Conservation (phyloP, 2,797 vertebrate species). For the Pelodytes ibericus region DNA sequence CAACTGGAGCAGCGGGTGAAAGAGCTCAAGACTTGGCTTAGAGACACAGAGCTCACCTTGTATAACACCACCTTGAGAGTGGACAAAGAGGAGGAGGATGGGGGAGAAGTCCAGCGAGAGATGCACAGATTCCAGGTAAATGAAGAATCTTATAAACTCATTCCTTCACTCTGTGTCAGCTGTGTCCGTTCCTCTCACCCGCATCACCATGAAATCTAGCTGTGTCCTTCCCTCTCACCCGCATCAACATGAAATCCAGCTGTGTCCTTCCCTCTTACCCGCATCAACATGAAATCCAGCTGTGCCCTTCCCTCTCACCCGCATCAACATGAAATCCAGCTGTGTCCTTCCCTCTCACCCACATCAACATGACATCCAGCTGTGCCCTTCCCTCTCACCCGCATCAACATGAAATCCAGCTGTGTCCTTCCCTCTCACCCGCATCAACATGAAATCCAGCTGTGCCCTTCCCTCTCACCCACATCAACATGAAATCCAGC, state of each 20-base stretch:
- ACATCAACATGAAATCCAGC: too few species aligned
- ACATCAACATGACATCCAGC: background rate
- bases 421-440: too few species aligned
- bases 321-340: background rate
- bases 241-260: background rate
- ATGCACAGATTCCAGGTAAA: conserved; percentile 84
- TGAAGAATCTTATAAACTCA: too few species aligned
- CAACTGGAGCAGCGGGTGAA: conserved; percentile 95
- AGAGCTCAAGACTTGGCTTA: conserved; percentile 94
- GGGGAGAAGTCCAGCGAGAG: conserved; percentile 60
- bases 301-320: background rate
- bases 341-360: too few species aligned
- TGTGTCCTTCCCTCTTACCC: background rate
- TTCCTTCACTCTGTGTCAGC: too few species aligned
- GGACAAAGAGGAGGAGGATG: conserved; percentile 78
- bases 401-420: too few species aligned
- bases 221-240: background rate
- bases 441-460: too few species aligned
- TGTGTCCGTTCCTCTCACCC: background rate
- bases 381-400: too few species aligned
- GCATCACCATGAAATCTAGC: conserved; percentile 52
- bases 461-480: too few species aligned
- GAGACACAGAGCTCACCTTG: conserved; percentile 97
- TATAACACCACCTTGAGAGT: conserved; percentile 93
- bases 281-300: background rate